These are phyloP conservation scores for Pangasius mekongensis DNA, from an alignment of 2,797 vertebrate genomes.

Conservation along the genomic window DNA sequence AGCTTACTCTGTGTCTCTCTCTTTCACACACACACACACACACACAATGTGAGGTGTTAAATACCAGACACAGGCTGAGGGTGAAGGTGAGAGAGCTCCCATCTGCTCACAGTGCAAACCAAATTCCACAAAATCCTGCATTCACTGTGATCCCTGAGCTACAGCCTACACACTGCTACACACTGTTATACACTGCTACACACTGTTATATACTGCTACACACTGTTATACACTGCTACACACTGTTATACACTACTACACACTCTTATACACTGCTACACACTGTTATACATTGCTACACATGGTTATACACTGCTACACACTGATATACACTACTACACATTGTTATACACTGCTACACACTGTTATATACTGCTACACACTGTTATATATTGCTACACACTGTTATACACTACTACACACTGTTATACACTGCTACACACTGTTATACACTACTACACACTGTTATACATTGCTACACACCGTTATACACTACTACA, in stretches of 20 bases:
- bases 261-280: background rate
- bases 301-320: background rate
- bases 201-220: background rate
- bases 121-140: conserved; percentile 27
- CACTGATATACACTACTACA: background rate
- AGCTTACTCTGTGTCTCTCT: background rate
- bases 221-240: background rate
- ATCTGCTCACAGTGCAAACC: conserved; percentile 54
- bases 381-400: background rate
- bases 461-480: background rate
- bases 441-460: background rate
- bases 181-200: background rate
- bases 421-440: background rate
- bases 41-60: conserved; percentile 41
- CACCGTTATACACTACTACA: background rate
- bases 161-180: background rate
- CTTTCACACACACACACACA: conserved; percentile 13
- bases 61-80: conserved; percentile 44
- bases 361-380: background rate
- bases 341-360: background rate
- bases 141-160: conserved; percentile 3
- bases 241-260: background rate
- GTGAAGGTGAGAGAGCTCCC: conserved; percentile 42
- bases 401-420: background rate
- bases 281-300: background rate